Evolutionary conservation across 2,113 vertebrate genomes (phyloP).

Genomic region (Anolis carolinensis): DNA sequence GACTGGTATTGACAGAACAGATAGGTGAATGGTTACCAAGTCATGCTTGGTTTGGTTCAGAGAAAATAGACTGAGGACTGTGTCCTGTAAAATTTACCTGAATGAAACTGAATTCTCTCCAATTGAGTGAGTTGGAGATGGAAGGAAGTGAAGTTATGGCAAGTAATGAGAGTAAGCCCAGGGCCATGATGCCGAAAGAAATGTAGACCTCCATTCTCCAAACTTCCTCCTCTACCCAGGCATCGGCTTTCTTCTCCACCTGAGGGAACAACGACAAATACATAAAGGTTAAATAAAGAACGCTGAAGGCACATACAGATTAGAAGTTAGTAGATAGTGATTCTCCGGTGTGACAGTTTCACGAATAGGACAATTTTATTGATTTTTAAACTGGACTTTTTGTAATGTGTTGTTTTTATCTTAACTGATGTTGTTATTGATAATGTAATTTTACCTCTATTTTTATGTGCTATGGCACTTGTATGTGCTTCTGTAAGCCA

Average conservation of each 20-base stretch:
- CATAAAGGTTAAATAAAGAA: constrained; percentile 1
- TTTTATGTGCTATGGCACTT: too few relatives aligned
- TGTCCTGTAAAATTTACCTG: constrained; percentile 79
- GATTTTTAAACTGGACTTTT: too few relatives aligned
- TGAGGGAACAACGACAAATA: constrained; percentile 65
- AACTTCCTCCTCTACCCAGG: constrained; percentile 89
- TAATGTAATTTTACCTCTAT: too few relatives aligned
- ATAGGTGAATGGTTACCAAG: background rate
- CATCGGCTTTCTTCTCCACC: constrained; percentile 77
- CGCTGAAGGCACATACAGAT: constrained; percentile 5
- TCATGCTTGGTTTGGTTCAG: background rate
- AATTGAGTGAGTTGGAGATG: constrained; percentile 89
- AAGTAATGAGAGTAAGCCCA: constrained; percentile 89
- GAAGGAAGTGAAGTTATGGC: constrained; percentile 93
- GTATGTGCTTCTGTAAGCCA: too few relatives aligned
- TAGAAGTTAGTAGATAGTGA: too few relatives aligned
- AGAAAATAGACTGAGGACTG: background rate
- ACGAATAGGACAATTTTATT: too few relatives aligned
- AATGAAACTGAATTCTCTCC: constrained; percentile 95
- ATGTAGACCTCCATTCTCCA: constrained; percentile 97
- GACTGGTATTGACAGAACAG: background rate
- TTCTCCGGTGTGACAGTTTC: too few relatives aligned
- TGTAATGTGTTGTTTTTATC: too few relatives aligned
- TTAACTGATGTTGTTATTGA: too few relatives aligned
- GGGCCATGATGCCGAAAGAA: constrained; percentile 90